Conservation (phyloP, 2,888 invertebrate species). For the Acanthacorydalis orientalis region DNA sequence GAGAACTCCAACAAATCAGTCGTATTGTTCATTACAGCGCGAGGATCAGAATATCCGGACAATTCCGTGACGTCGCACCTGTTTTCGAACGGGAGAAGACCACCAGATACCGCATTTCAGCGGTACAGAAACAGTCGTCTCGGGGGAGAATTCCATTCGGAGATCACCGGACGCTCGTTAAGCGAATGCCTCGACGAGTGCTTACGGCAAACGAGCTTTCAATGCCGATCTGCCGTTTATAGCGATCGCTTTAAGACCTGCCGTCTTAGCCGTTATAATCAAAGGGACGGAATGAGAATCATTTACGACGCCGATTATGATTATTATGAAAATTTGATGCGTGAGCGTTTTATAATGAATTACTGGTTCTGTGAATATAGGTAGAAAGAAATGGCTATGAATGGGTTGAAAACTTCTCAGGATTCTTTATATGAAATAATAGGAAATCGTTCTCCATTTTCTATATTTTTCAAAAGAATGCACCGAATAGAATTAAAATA, state of each 20-base stretch:
- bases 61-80: slow-evolving; percentile 72
- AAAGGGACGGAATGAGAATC: slow-evolving; percentile 72
- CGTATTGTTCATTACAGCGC: slow-evolving; percentile 48
- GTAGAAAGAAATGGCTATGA: too few relatives aligned
- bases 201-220: slow-evolving; percentile 73
- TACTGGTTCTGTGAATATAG: too few relatives aligned
- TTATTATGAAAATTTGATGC: slow-evolving; percentile 85
- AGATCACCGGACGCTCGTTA: slow-evolving; percentile 71
- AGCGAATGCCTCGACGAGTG: slow-evolving; percentile 86
- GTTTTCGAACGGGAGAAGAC: slow-evolving; percentile 54
- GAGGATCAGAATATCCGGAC: slow-evolving; percentile 77
- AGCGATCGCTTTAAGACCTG: slow-evolving; percentile 74
- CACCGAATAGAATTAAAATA: too few relatives aligned
- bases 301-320: slow-evolving; percentile 85
- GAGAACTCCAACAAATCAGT: slow-evolving; percentile 15
- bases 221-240: slow-evolving; percentile 77
- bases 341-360: slow-evolving; percentile 36
- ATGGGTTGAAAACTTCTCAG: too few relatives aligned
- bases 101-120: slow-evolving; percentile 80
- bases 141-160: slow-evolving; percentile 77
- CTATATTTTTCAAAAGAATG: too few relatives aligned
- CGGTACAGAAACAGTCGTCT: slow-evolving; percentile 72
- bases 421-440: too few relatives aligned
- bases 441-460: too few relatives aligned
- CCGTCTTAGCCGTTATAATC: slow-evolving; percentile 69